Evolutionary conservation across 2,888 invertebrate species (phyloP), one percentile per base, ranked within the genome.

Genomic region (Phalangium opilio): DNA sequence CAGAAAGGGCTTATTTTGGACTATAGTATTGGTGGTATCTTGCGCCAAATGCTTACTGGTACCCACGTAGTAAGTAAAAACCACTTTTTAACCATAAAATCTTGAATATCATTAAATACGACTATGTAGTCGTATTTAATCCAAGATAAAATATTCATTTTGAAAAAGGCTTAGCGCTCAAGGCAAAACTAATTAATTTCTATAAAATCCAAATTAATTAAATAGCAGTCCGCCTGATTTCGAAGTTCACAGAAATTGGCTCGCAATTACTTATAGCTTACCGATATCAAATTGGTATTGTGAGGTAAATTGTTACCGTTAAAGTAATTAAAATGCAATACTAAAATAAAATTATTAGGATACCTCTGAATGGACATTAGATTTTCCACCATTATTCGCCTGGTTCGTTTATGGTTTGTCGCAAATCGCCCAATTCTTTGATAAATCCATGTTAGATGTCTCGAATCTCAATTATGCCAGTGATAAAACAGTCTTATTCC

Each of bases 221-320:
- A 76, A 54, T 64, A 89, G 89, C 63, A 77, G 75, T 61, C 95
- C 95, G 3, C 95, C 95, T 18, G 95, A 96, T 66, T 95, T 95
- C 67, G 91, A 98, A 72, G 98, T 98, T 1, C 98, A 98, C 63
- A 75, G 98, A 53, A 98, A 99, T 67, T 98, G 98, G 98, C 67
- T 98, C 58, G 93, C 98, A 0, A 79, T 98, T 46, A 95, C 95
- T 0, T 75, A 84, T 62, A 81, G 77, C 64, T 70, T 85, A 52
- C 82, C 87, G 1, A 50, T 83, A 14, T 72, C 74, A 32, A 69
- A 82, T 62, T 95, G 95, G 93, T 95, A 95, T 64, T 73, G 75
- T 60, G 89, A 89, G 59, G 66, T 66, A 55, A 63, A 47, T n/a
- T n/a, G n/a, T n/a, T 35, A 35, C 39, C 21, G 21, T 18, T n/a